phyloP scores from a whole-genome alignment of 2,797 vertebrate species.

The Channa striata region DNA sequence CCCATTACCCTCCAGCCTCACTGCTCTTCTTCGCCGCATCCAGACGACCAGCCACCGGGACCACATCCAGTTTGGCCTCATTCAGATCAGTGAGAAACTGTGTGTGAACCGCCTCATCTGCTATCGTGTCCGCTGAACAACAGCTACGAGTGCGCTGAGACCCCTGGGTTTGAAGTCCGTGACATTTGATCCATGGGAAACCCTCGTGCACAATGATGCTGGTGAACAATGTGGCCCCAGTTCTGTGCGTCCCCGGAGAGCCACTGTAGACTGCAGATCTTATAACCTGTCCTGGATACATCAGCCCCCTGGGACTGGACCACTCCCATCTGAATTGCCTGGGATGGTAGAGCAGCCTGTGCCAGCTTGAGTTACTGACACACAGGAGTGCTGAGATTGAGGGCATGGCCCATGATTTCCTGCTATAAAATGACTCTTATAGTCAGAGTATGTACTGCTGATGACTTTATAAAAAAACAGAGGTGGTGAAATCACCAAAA shows the following conservation, averaged over 20 bases:
- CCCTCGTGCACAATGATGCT: conserved; percentile 79
- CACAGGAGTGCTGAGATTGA: conserved; percentile 37
- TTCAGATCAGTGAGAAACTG: conserved; percentile 64
- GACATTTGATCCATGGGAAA: conserved; percentile 87
- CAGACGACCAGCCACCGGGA: conserved; percentile 38
- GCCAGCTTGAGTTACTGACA: conserved; percentile 58
- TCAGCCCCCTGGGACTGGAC: conserved; percentile 67
- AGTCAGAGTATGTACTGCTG: not conserved
- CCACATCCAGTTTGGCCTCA: conserved; percentile 51
- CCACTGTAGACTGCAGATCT: conserved; percentile 82
- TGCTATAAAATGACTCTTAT: conserved; percentile 12
- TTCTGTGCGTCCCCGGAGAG: conserved; percentile 83
- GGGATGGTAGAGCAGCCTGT: conserved; percentile 44
- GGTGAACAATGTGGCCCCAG: conserved; percentile 84
- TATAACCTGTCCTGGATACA: conserved; percentile 86
- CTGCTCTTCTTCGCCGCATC: conserved; percentile 11
- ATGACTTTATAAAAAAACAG: conserved; percentile 20
- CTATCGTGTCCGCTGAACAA: conserved; percentile 73
- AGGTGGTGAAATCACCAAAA: conserved; percentile 7
- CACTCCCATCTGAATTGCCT: conserved; percentile 69
- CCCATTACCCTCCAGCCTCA: not conserved
- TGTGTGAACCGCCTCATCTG: conserved; percentile 70
- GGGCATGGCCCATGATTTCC: conserved; percentile 32
- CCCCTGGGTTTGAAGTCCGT: conserved; percentile 79
- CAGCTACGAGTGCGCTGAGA: conserved; percentile 75